phyloP scores from a whole-genome alignment of 2,797 vertebrate species.

The Pseudotriccus pelzelni region DNA sequence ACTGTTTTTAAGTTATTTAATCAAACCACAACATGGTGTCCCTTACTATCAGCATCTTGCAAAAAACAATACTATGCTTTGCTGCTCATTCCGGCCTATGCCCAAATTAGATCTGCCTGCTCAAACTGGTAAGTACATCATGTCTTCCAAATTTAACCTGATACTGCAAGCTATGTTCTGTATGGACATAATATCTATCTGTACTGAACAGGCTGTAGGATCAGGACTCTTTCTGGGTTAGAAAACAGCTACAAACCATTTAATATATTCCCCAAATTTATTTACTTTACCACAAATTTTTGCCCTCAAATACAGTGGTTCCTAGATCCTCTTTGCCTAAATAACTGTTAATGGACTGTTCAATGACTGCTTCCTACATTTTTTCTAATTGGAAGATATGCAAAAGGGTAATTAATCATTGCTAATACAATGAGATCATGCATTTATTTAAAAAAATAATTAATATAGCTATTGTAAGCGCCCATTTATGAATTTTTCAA shows the following conservation, averaged over 20 bases:
- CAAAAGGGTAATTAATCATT: neutral
- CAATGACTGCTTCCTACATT: neutral
- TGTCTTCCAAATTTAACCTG: neutral
- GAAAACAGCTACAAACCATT: neutral
- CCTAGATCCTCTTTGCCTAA: neutral
- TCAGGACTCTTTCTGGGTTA: neutral
- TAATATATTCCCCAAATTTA: neutral
- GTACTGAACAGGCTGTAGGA: neutral
- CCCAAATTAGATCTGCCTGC: neutral
- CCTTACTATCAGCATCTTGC: neutral
- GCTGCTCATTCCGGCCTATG: neutral
- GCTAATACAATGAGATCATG: neutral
- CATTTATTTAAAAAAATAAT: accelerated
- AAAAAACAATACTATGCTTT: neutral
- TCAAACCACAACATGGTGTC: neutral
- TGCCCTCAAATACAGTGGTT: neutral
- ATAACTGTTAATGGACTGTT: neutral
- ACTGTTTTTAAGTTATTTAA: neutral
- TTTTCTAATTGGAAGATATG: neutral
- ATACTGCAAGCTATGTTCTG: neutral
- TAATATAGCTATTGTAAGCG: neutral
- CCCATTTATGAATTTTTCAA: neutral
- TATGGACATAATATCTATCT: neutral
- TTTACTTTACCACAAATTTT: neutral
- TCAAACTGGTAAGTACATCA: neutral